phyloP scores from a whole-genome alignment of 2,888 invertebrate genomes.

The Rotaria magnacalcarata region DNA sequence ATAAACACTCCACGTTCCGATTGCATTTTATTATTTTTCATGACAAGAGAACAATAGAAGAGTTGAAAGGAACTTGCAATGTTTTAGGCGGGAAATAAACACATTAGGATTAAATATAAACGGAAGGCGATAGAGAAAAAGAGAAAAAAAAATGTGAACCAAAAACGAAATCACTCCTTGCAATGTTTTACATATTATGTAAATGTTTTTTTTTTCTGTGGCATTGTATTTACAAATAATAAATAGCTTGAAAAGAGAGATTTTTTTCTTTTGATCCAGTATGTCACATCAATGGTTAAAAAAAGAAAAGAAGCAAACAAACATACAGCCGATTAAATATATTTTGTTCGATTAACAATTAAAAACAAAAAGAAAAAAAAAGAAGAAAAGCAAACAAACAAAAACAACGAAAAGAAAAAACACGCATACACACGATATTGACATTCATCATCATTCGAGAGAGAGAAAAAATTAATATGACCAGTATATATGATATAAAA shows the following conservation, averaged over 20 bases:
- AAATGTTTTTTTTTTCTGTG: not conserved
- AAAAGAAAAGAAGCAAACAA: not conserved
- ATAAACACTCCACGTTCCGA: not conserved
- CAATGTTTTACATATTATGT: not conserved
- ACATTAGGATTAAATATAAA: slow-evolving; percentile 22
- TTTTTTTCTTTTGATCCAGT: not conserved
- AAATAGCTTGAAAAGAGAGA: not conserved
- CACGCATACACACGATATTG: slow-evolving; percentile 14
- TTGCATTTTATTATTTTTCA: slow-evolving; percentile 29
- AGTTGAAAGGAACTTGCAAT: not conserved
- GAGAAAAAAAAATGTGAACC: not conserved
- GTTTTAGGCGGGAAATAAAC: slow-evolving; percentile 16
- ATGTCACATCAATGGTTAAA: slow-evolving; percentile 13
- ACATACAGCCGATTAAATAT: slow-evolving; percentile 6
- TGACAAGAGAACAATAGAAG: not conserved
- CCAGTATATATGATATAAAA: not conserved
- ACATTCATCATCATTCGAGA: slow-evolving; percentile 28
- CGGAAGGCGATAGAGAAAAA: not conserved
- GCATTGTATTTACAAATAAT: slow-evolving; percentile 17
- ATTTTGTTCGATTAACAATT: slow-evolving; percentile 21
- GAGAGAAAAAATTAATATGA: not conserved
- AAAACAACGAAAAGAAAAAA: not conserved
- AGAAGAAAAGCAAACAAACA: not conserved
- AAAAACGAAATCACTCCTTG: not conserved
- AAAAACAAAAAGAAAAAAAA: not conserved